Base-by-base conservation (phyloP, 1,140 invertebrate genomes). In the Drosophila sp. region DNA sequence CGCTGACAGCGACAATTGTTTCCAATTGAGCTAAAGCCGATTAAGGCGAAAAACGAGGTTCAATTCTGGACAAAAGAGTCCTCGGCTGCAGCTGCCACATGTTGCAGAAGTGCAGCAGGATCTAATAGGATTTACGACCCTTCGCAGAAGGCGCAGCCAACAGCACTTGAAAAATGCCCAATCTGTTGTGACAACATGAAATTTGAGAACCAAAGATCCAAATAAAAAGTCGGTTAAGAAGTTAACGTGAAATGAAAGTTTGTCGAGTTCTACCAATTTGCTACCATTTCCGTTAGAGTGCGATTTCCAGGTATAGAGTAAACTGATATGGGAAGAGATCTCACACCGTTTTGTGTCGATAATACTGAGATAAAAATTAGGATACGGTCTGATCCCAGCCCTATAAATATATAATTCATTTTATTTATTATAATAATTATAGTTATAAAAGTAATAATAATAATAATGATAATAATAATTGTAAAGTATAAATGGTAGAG, bases 71-170 rank as follows among this genome's bases (percentile, higher is more conserved):
- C 16, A 18, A 56, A 36, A 18, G 50, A 29, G 13, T 13, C 14
- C 40, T 21, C 58, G 25, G 34, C 27, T 70, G 62, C 65, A 69
- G 72, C 76, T 58, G 53, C 82, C 80, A 79, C 80, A 82, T 82
- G 76, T 76, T 82, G 76, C 76, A 66, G 63, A 7, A 16, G 27
- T 29, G 43, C 43, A 6, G n/a, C 61, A 69, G 65, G 57, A 76
- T 83, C 72, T 82, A 82, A 82, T 82, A 83, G 80, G 80, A 82
- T 82, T 83, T 83, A 79, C 72, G 80, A 82, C 72, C 80, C 61
- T 83, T 78, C 73, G 53, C 32, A 63, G 50, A 65, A 51, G 29
- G 14, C 21, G 14, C 48, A 18, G 14, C 8, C 40, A 32, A 40
- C 61, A 48, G 69, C 48, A 63, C 74, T 65, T 62, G 70, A 65